Evolutionary conservation across 2,797 vertebrate species (phyloP).

Genomic region (Ataeniobius toweri): DNA sequence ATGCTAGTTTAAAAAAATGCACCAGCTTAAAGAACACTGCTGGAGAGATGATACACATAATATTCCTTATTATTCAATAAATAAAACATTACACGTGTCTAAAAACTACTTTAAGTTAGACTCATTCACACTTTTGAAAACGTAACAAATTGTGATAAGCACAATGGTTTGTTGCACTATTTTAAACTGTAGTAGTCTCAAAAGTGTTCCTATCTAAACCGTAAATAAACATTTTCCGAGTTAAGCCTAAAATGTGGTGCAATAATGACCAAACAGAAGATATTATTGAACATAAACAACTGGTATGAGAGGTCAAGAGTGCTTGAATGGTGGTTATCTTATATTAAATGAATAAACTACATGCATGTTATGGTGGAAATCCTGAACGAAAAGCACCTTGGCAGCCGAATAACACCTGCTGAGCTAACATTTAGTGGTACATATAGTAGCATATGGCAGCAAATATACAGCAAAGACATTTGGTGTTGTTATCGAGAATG

Average conservation of each 20-base stretch:
- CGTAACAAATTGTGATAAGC: not conserved
- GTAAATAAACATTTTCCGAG: constrained; percentile 5
- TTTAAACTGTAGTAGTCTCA: not conserved
- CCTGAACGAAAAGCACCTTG: constrained; percentile 6
- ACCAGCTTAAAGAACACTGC: no score
- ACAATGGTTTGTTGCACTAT: not conserved
- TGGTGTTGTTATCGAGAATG: not conserved
- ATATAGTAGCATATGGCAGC: constrained; percentile 14
- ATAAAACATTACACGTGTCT: not conserved
- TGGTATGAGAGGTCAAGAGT: not conserved
- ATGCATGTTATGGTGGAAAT: not conserved
- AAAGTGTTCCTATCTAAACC: not conserved
- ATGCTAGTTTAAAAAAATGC: not conserved
- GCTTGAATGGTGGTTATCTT: not conserved
- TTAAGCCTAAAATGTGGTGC: not conserved
- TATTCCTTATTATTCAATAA: no score
- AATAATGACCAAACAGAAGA: not conserved
- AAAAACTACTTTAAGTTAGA: not conserved
- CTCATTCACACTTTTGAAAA: not conserved
- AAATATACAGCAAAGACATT: no score
- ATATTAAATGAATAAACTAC: not conserved
- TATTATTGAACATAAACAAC: not conserved
- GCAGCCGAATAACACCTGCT: constrained; percentile 11
- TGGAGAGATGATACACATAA: not conserved
- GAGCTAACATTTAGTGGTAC: constrained; percentile 24